Conservation (phyloP, 2,113 vertebrate genomes). For the Cryptomyrus ogoouensis region DNA sequence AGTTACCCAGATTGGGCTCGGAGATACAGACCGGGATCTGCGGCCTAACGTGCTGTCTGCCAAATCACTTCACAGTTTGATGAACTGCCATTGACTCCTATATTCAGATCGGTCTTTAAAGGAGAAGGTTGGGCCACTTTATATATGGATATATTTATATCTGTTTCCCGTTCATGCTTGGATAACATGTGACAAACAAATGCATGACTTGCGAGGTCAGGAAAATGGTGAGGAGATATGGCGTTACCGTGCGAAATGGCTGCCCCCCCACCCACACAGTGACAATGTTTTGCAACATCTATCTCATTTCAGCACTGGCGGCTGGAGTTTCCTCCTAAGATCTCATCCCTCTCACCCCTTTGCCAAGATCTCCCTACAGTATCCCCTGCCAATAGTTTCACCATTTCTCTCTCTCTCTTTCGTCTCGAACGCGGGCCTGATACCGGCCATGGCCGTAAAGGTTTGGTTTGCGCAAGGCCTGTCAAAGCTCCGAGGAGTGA, state of each 20-base stretch:
- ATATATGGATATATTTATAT: not conserved
- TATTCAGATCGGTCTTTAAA: not conserved
- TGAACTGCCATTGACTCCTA: not conserved
- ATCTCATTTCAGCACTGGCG: conserved; percentile 22
- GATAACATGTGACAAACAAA: not conserved
- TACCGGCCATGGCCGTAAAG: not conserved
- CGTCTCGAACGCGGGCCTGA: not conserved
- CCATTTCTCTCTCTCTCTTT: not conserved
- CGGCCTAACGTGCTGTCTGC: not conserved
- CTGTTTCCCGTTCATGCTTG: not conserved
- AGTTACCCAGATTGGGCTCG: not conserved
- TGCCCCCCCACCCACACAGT: conserved; percentile 30
- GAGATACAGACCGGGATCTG: not conserved
- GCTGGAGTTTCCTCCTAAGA: conserved; percentile 35
- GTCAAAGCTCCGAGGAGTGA: not conserved
- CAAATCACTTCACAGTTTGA: not conserved
- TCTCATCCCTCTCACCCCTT: conserved; percentile 32
- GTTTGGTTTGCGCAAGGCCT: not conserved
- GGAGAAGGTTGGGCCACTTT: not conserved
- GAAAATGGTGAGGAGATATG: conserved; percentile 45
- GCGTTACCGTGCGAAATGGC: conserved; percentile 24
- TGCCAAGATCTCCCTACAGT: not conserved
- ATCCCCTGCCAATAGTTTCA: not conserved
- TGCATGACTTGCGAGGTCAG: conserved; percentile 35
- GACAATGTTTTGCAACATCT: conserved; percentile 38